phyloP scores from a whole-genome alignment of 2,113 vertebrate species.

The Sitta europaea region DNA sequence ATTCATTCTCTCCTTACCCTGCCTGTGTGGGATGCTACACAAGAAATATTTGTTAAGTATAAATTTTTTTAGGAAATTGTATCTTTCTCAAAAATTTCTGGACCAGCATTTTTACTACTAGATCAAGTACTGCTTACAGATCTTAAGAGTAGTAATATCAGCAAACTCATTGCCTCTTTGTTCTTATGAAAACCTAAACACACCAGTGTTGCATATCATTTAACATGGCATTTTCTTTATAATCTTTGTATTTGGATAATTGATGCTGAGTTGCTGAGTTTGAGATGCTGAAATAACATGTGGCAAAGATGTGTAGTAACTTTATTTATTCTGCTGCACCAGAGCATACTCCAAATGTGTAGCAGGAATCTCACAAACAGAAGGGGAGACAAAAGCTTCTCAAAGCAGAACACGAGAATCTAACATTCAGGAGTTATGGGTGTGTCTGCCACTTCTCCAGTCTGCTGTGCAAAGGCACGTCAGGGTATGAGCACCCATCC shows the following conservation, averaged over 20 bases:
- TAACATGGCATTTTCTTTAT: background rate
- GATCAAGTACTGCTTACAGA: background rate
- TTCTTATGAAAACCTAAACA: background rate
- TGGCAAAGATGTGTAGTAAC: background rate
- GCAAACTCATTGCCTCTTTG: background rate
- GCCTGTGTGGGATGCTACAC: background rate
- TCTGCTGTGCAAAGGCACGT: fast-evolving
- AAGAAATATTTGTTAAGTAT: background rate
- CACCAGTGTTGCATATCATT: background rate
- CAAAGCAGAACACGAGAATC: background rate
- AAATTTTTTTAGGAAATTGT: background rate
- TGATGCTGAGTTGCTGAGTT: background rate
- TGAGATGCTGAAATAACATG: background rate
- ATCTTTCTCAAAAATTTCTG: background rate
- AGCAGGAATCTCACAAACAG: background rate
- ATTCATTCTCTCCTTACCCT: background rate
- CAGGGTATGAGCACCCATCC: background rate
- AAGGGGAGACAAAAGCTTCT: background rate
- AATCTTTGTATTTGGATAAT: background rate
- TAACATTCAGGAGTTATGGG: background rate
- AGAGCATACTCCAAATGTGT: background rate
- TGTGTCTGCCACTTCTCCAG: background rate
- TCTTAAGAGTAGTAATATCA: background rate
- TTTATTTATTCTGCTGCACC: background rate
- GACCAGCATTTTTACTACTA: background rate